phyloP scores from a whole-genome alignment of 2,888 invertebrate species.

The Drosophila prostipennis region DNA sequence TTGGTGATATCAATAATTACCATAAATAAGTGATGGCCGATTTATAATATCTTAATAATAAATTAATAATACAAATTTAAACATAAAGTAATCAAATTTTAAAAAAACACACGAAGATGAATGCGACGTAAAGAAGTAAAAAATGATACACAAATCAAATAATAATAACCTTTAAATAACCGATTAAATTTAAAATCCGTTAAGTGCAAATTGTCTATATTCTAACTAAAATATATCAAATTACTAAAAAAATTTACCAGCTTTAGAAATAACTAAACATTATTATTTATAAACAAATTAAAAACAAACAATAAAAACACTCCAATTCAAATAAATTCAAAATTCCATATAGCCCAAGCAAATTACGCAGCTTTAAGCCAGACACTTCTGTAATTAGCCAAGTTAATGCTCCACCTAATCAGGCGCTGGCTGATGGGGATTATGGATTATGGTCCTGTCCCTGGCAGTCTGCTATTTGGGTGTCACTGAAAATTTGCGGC shows the following conservation, averaged over 20 bases:
- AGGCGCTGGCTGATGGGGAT: constrained; percentile 26
- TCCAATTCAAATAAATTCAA: constrained; percentile 1
- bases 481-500: constrained; percentile 34
- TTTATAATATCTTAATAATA: background rate
- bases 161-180: background rate
- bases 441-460: constrained; percentile 5
- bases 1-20: background rate
- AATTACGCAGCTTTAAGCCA: constrained; percentile 14
- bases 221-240: background rate
- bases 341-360: constrained; percentile 7
- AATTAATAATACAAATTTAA: too few species aligned
- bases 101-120: background rate
- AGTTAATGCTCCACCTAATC: constrained; percentile 18
- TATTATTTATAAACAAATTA: background rate
- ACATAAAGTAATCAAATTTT: background rate
- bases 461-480: constrained; percentile 1
- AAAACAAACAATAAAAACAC: background rate
- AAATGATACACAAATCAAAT: background rate
- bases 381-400: constrained; percentile 30
- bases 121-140: too few species aligned
- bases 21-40: background rate
- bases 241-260: background rate
- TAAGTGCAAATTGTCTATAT: too few species aligned
- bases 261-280: background rate
- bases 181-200: background rate